A percentile compares a stretch with the other conserved stretches of the same genome.
Evolutionary conservation across 2,113 vertebrate genomes (phyloP).

Genomic region (Numida meleagris): DNA sequence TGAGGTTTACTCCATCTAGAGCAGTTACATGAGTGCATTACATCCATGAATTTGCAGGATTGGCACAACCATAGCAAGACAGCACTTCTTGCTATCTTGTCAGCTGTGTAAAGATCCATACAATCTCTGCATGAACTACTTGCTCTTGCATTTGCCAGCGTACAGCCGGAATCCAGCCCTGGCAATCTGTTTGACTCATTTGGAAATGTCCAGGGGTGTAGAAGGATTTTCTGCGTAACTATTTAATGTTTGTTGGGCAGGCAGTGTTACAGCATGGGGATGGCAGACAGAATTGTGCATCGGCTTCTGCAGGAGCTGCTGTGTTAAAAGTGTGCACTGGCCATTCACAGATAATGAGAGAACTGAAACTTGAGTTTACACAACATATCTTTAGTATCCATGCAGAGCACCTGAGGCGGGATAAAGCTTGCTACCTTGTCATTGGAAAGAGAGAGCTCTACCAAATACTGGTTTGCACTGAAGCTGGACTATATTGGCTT

Average conservation of each 20-base stretch:
- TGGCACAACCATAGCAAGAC: not conserved
- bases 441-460: not conserved
- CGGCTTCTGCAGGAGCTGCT: not conserved
- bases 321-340: too few relatives aligned
- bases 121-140: not conserved
- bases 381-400: not conserved
- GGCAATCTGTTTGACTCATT: not conserved
- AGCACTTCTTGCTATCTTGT: not conserved
- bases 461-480: not conserved
- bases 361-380: not conserved
- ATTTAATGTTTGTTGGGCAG: not conserved
- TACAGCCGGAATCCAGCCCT: not conserved
- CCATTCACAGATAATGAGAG: not conserved
- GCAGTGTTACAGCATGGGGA: not conserved
- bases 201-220: not conserved
- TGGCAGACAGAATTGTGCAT: not conserved
- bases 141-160: not conserved
- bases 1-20: not conserved
- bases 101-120: not conserved
- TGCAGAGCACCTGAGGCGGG: not conserved
- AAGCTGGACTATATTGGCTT: not conserved
- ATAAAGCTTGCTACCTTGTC: not conserved
- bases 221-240: not conserved
- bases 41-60: not conserved
- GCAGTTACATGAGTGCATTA: not conserved